phyloP scores from a whole-genome alignment of 2,797 vertebrate genomes.

The Anguilla obscura region DNA sequence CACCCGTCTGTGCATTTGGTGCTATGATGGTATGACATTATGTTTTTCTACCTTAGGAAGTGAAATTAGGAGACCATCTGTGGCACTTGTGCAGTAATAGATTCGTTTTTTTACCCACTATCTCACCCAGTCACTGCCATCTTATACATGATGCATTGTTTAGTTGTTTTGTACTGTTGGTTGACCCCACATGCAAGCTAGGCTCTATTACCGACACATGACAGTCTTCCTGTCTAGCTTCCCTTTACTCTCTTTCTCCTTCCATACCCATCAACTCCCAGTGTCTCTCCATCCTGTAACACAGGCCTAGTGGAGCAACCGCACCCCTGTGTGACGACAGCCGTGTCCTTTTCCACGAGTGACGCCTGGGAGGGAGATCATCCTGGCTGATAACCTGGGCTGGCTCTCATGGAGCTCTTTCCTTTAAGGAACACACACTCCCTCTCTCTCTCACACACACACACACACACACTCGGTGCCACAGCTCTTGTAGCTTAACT shows the following conservation, averaged over 20 bases:
- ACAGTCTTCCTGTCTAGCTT: background rate
- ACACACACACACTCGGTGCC: no score
- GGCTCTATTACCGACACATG: background rate
- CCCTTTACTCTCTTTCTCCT: background rate
- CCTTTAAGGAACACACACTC: conserved; percentile 24
- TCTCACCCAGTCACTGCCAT: no score
- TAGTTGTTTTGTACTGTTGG: background rate
- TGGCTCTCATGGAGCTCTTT: background rate
- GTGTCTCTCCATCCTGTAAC: background rate
- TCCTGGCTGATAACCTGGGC: background rate
- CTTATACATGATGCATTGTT: background rate
- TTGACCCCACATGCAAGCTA: background rate
- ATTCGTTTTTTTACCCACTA: no score
- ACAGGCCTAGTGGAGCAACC: background rate
- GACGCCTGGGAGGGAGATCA: background rate
- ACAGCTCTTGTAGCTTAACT: background rate
- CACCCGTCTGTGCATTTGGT: no score
- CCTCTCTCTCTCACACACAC: background rate
- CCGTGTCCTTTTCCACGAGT: background rate
- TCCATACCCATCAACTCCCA: background rate
- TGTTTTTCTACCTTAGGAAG: background rate
- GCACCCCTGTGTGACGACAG: background rate
- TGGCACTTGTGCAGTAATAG: background rate
- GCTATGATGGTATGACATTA: background rate
- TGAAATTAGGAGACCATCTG: background rate